phyloP scores from a whole-genome alignment of 2,888 invertebrate species.

The Drosophila cracens region DNA sequence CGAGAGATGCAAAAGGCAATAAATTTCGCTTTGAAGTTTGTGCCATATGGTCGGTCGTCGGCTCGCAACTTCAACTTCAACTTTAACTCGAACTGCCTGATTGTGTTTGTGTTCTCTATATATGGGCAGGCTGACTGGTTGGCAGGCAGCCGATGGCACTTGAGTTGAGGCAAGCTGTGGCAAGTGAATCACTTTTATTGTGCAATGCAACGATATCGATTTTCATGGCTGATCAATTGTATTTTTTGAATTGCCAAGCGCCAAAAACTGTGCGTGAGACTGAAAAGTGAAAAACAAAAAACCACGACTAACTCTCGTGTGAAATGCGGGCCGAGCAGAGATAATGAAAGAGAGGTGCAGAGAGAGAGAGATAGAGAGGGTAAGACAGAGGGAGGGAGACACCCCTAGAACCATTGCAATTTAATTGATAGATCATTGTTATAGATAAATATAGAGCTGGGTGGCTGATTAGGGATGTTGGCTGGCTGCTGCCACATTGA shows the following conservation, averaged over 20 bases:
- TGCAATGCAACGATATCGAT: constrained; percentile 44
- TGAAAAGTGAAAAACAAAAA: constrained; percentile 20
- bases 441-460: constrained; percentile 13
- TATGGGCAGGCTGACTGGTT: constrained; percentile 38
- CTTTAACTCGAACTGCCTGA: constrained; percentile 31
- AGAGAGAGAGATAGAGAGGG: not conserved
- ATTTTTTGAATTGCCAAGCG: constrained; percentile 55
- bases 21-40: constrained; percentile 59
- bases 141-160: constrained; percentile 37
- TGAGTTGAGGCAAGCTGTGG: constrained; percentile 39
- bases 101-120: constrained; percentile 14
- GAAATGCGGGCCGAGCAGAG: constrained; percentile 45
- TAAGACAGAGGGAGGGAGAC: not conserved
- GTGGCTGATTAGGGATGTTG: constrained; percentile 11
- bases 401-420: constrained; percentile 31
- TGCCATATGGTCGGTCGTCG: constrained; percentile 50
- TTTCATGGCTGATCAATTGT: constrained; percentile 56
- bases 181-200: constrained; percentile 75
- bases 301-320: constrained; percentile 29
- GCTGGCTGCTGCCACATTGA: constrained; percentile 3
- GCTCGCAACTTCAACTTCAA: constrained; percentile 28
- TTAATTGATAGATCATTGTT: constrained; percentile 41
- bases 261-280: constrained; percentile 24
- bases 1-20: constrained; percentile 51
- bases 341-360: not conserved